These are phyloP conservation scores for Phoenicopterus ruber DNA, from an alignment of 2,113 vertebrate genomes.

Conservation along the genomic window DNA sequence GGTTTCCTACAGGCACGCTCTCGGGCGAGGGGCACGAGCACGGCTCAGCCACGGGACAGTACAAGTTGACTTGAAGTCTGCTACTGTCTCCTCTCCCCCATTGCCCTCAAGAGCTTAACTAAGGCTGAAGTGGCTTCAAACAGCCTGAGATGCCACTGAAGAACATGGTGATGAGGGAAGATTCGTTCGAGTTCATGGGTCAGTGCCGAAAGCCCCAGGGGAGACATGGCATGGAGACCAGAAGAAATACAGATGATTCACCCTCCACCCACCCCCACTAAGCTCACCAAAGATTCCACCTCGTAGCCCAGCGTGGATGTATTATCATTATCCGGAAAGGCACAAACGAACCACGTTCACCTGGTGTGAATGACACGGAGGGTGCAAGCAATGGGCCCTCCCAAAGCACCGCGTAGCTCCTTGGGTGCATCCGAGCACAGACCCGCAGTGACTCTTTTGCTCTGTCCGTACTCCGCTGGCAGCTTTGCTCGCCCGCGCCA, in stretches of 20 bases:
- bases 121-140: background rate
- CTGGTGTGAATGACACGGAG: background rate
- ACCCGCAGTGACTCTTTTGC: background rate
- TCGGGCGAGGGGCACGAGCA: background rate
- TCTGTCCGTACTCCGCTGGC: too few relatives aligned
- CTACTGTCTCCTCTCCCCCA: background rate
- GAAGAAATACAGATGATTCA: background rate
- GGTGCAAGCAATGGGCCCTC: background rate
- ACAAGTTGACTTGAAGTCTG: background rate
- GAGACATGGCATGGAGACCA: background rate
- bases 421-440: background rate
- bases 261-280: background rate
- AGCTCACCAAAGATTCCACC: background rate
- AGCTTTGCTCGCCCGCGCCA: background rate
- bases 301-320: background rate
- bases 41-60: rapidly evolving
- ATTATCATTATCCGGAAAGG: background rate
- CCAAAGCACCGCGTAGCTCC: background rate
- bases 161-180: background rate
- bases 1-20: background rate
- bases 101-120: background rate
- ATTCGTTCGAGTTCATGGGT: background rate
- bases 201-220: background rate
- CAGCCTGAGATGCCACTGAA: background rate
- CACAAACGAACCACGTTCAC: background rate